Conservation (phyloP, 2,113 vertebrate genomes). For the Megaleporinus macrocephalus region DNA sequence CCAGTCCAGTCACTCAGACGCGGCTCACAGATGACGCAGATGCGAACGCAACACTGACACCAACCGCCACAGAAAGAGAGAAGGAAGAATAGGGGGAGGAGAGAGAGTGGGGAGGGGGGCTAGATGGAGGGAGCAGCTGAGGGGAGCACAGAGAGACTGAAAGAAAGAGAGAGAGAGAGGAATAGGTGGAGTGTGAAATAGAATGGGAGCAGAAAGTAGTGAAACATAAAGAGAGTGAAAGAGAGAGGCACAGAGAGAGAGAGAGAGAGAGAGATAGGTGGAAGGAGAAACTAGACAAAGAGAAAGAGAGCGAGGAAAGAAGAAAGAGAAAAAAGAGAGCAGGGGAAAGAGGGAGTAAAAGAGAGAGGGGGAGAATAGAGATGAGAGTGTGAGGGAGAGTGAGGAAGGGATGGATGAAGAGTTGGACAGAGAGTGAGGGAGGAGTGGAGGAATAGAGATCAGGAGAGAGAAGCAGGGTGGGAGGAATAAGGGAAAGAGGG, state of each 20-base stretch:
- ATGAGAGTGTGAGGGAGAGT: too few species aligned
- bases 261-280: too few species aligned
- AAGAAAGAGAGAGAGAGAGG: slow-evolving; percentile 12
- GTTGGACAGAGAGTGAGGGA: not conserved
- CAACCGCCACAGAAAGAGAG: slow-evolving; percentile 43
- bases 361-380: not conserved
- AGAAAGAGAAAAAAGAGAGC: not conserved
- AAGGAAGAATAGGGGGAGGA: not conserved
- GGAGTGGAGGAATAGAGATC: too few species aligned
- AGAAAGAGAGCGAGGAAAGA: not conserved
- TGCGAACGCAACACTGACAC: slow-evolving; percentile 63
- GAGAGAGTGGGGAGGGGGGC: slow-evolving; percentile 36
- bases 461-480: too few species aligned
- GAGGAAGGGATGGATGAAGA: too few species aligned
- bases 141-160: slow-evolving; percentile 8
- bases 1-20: slow-evolving; percentile 63
- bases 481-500: too few species aligned
- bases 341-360: not conserved
- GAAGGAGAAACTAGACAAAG: not conserved
- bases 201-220: not conserved
- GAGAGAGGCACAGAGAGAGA: too few species aligned
- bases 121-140: slow-evolving; percentile 1
- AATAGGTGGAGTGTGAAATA: slow-evolving; percentile 10
- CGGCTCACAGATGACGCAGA: slow-evolving; percentile 77
- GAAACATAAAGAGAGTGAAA: too few species aligned